phyloP scores from a whole-genome alignment of 1,140 invertebrate species.

The Macrostomum lignano region DNA sequence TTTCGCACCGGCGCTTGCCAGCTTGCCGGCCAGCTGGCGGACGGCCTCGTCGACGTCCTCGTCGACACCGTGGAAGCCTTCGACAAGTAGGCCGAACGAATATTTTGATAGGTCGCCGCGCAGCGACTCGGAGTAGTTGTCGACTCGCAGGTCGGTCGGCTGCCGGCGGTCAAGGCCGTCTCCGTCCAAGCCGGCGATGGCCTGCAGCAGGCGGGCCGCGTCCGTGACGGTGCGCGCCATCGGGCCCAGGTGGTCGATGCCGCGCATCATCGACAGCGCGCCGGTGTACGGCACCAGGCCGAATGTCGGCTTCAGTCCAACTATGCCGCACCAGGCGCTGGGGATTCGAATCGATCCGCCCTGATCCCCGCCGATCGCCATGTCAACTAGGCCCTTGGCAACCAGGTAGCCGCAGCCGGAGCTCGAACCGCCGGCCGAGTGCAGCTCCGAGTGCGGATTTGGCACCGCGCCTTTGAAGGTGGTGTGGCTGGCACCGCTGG shows the following conservation, averaged over 20 bases:
- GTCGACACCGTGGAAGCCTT: constrained; percentile 12
- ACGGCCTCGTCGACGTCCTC: constrained; percentile 9
- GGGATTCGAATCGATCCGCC: constrained; percentile 20
- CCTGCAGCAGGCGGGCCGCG: constrained; percentile 15
- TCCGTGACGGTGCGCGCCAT: constrained; percentile 15
- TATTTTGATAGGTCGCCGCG: constrained; percentile 9
- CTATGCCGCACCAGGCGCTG: constrained; percentile 14
- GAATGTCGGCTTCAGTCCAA: constrained; percentile 21
- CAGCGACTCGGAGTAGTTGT: constrained; percentile 12
- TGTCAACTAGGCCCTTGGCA: constrained; percentile 10
- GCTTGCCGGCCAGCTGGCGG: no score
- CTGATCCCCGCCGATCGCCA: constrained; percentile 16
- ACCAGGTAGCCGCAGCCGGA: constrained; percentile 11
- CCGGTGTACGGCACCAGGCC: constrained; percentile 19
- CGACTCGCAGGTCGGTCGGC: constrained; percentile 7
- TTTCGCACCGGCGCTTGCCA: constrained; percentile 7
- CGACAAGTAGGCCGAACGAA: constrained; percentile 11
- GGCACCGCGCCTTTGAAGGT: constrained; percentile 10
- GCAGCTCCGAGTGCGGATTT: constrained; percentile 10
- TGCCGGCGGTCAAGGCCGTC: constrained; percentile 12
- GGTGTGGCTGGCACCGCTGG: constrained; percentile 12
- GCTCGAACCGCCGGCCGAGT: constrained; percentile 13
- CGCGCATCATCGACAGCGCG: constrained; percentile 6
- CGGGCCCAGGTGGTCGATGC: constrained; percentile 15
- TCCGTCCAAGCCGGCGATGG: constrained; percentile 17